Conservation (phyloP, 1,140 invertebrate species). For the Procambarus virginalis region DNA sequence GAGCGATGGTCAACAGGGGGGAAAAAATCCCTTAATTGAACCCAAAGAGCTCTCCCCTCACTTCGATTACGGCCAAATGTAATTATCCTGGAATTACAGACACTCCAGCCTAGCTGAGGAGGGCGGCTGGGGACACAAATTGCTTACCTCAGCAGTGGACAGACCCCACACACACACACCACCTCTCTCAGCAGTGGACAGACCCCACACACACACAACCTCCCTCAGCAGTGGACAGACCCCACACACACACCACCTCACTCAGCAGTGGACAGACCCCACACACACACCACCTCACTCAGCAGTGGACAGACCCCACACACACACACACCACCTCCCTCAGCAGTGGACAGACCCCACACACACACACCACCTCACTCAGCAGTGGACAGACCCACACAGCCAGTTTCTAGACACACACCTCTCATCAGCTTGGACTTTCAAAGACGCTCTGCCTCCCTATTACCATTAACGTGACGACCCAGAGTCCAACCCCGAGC, state of each 20-base stretch:
- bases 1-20: slow-evolving; percentile 6
- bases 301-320: too few species aligned
- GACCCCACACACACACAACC: too few species aligned
- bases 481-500: not conserved
- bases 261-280: too few species aligned
- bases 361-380: too few species aligned
- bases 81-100: slow-evolving; percentile 13
- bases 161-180: too few species aligned
- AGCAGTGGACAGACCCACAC: too few species aligned
- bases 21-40: not conserved
- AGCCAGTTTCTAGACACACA: not conserved
- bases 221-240: too few species aligned
- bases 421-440: not conserved
- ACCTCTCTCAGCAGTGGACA: too few species aligned
- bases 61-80: slow-evolving; percentile 9
- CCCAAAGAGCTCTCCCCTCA: not conserved
- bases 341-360: too few species aligned
- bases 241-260: too few species aligned
- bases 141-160: not conserved
- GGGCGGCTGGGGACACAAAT: not conserved
- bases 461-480: not conserved
- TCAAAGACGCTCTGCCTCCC: not conserved
- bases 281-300: too few species aligned
- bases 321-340: too few species aligned
- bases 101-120: slow-evolving; percentile 10